These are phyloP conservation scores for Neopipo cinnamomea DNA, from an alignment of 2,113 vertebrate genomes.

Conservation along the genomic window DNA sequence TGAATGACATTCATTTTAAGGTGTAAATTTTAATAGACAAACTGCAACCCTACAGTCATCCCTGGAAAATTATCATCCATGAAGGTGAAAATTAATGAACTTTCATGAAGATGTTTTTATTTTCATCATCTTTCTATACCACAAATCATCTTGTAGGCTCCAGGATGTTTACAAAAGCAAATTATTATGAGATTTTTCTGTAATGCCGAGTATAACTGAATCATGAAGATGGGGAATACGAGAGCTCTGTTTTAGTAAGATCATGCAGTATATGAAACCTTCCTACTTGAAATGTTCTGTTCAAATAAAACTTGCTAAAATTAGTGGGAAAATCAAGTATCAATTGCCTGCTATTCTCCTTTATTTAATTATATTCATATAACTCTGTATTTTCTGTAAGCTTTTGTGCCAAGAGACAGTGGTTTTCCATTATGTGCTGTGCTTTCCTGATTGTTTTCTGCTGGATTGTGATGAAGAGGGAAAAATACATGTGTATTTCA, in stretches of 20 bases:
- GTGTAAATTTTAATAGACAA: background rate
- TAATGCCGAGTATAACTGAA: background rate
- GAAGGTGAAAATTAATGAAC: background rate
- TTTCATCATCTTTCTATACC: background rate
- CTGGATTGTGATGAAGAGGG: background rate
- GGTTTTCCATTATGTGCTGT: background rate
- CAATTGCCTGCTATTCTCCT: background rate
- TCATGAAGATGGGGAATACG: background rate
- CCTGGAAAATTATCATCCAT: background rate
- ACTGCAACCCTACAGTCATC: background rate
- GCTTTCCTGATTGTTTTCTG: background rate
- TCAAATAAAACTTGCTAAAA: background rate
- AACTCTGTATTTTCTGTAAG: background rate
- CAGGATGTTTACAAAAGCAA: background rate
- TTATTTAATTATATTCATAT: background rate
- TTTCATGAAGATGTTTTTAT: background rate
- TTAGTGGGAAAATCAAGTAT: background rate
- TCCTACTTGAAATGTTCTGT: background rate
- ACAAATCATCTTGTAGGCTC: background rate
- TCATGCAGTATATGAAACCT: background rate
- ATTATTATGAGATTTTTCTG: background rate
- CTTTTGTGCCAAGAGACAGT: background rate
- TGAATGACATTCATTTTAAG: background rate
- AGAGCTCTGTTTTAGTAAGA: background rate
- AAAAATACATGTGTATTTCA: background rate